phyloP scores from a whole-genome alignment of 2,888 invertebrate genomes.

The Noctua pronuba region DNA sequence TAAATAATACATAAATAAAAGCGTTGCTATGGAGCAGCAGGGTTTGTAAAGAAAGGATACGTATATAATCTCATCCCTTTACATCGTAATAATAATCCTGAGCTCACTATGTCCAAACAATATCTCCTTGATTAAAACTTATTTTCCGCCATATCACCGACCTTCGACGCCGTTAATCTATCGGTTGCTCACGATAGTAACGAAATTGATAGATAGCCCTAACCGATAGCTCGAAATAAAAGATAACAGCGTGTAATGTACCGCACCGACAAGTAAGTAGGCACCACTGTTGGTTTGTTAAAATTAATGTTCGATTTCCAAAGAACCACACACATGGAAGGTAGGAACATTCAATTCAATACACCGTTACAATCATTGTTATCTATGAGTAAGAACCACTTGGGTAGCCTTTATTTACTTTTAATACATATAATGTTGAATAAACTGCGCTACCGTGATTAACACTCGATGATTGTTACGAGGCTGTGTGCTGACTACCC shows the following conservation, averaged over 20 bases:
- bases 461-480: background rate
- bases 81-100: background rate
- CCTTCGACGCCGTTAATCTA: conserved; percentile 32
- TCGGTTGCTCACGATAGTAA: conserved; percentile 32
- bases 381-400: background rate
- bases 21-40: background rate
- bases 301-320: background rate
- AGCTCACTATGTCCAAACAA: background rate
- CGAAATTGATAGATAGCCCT: conserved; percentile 41
- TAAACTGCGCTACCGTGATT: background rate
- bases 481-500: background rate
- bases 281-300: background rate
- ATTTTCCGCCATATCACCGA: conserved; percentile 12
- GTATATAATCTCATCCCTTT: conserved; percentile 12
- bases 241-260: conserved; percentile 17
- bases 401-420: background rate
- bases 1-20: conserved; percentile 36
- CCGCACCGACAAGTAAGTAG: background rate
- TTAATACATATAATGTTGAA: conserved; percentile 5
- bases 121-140: conserved; percentile 3
- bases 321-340: background rate
- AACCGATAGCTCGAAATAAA: conserved; percentile 15
- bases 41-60: conserved; percentile 1
- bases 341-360: conserved; percentile 6
- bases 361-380: background rate